Conservation (phyloP, 2,113 vertebrate genomes). For the Beaufortia kweichowensis region DNA sequence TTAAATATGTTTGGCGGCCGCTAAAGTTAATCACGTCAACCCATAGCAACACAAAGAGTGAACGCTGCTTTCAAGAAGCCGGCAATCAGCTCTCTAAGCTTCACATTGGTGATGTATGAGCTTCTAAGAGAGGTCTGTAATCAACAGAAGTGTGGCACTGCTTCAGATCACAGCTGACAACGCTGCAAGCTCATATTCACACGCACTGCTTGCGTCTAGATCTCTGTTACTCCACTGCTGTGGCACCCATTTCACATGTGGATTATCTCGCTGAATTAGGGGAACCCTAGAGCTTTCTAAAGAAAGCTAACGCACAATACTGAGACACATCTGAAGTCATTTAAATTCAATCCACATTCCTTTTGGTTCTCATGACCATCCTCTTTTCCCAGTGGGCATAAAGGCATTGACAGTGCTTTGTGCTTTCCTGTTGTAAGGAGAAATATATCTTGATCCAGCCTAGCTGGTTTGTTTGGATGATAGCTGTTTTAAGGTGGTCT, state of each 20-base stretch:
- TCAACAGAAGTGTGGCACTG: not conserved
- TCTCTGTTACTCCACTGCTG: not conserved
- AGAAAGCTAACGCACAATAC: constrained; percentile 3
- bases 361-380: constrained; percentile 25
- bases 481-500: too few species aligned
- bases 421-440: not conserved
- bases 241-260: not conserved
- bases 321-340: constrained; percentile 8
- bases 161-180: not conserved
- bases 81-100: not conserved
- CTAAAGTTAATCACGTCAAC: not conserved
- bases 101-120: not conserved
- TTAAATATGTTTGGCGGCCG: not conserved
- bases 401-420: constrained; percentile 20
- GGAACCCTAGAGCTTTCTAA: not conserved
- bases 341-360: constrained; percentile 25
- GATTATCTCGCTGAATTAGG: constrained; percentile 4
- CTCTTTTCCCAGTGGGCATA: constrained; percentile 13
- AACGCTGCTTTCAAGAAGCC: not conserved
- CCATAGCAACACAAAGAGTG: not conserved
- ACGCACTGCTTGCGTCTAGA: not conserved
- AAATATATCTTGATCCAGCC: not conserved
- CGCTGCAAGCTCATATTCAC: not conserved
- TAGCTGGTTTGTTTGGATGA: too few species aligned
- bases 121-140: not conserved